Evolutionary conservation across 1,140 invertebrate genomes (phyloP).

Genomic region (Melanaphis sacchari): DNA sequence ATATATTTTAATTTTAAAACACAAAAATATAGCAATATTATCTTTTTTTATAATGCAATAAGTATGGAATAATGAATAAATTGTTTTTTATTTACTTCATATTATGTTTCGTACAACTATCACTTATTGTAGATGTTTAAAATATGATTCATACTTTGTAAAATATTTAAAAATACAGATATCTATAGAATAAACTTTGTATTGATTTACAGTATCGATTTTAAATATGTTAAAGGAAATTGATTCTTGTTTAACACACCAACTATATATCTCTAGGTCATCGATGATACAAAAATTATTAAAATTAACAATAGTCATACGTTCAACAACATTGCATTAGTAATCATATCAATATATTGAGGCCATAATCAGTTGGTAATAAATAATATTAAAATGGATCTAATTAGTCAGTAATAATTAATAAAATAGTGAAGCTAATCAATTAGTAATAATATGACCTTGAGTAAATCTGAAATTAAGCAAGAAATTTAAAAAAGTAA

Average conservation of each 20-base stretch:
- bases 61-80: no score
- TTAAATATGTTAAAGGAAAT: neutral
- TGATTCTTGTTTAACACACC: neutral
- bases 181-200: neutral
- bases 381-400: neutral
- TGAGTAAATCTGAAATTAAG: neutral
- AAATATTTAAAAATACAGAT: neutral
- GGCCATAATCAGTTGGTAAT: neutral
- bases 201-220: neutral
- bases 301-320: neutral
- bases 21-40: no score
- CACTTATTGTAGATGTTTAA: neutral
- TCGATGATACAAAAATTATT: neutral
- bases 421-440: no score
- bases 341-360: neutral
- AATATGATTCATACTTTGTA: neutral
- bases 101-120: no score
- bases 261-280: neutral
- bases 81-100: no score
- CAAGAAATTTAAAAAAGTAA: neutral
- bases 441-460: neutral
- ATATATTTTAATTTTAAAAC: no score
- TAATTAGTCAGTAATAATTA: neutral
- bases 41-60: no score
- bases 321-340: neutral